A percentile compares a stretch with the other conserved stretches of the same genome.
phyloP scores from a whole-genome alignment of 30 jellyfish, hydroid and myxozoan genomes.

The Clytia hemisphaerica region DNA sequence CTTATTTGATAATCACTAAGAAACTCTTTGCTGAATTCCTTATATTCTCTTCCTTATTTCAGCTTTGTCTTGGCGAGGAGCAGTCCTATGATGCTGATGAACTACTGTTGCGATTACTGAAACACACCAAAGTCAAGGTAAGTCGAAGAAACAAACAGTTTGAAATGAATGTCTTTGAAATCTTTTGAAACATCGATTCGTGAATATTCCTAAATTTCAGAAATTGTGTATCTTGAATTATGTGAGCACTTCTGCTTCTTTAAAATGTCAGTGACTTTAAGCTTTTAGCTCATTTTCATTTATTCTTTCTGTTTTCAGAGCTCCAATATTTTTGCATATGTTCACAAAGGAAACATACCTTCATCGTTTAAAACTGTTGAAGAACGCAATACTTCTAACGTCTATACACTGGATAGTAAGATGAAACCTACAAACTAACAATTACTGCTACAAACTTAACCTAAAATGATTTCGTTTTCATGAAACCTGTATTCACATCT shows the following conservation, averaged over 20 bases:
- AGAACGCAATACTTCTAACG: constrained; percentile 38
- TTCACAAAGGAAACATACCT: constrained; percentile 45
- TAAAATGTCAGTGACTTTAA: neutral
- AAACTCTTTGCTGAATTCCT: too few relatives aligned
- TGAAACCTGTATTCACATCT: too few relatives aligned
- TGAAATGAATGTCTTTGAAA: too few relatives aligned
- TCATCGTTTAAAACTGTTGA: constrained; percentile 30
- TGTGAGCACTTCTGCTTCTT: too few relatives aligned
- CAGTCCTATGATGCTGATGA: constrained; percentile 61
- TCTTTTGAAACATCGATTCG: too few relatives aligned
- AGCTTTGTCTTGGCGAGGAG: constrained; percentile 64
- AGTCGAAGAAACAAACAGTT: too few relatives aligned
- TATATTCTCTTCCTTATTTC: neutral
- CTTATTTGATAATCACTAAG: too few relatives aligned
- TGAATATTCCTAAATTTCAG: too few relatives aligned
- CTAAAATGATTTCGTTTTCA: too few relatives aligned
- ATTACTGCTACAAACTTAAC: too few relatives aligned
- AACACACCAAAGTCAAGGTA: constrained; percentile 45
- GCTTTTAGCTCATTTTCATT: neutral
- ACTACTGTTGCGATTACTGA: constrained; percentile 23
- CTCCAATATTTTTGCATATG: constrained; percentile 41
- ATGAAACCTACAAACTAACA: too few relatives aligned
- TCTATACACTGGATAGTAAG: constrained; percentile 51
- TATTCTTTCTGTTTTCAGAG: constrained; percentile 27
- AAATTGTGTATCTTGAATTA: too few relatives aligned